Evolutionary conservation across 2,888 invertebrate genomes (phyloP).

Genomic region (Coleophora deauratella): DNA sequence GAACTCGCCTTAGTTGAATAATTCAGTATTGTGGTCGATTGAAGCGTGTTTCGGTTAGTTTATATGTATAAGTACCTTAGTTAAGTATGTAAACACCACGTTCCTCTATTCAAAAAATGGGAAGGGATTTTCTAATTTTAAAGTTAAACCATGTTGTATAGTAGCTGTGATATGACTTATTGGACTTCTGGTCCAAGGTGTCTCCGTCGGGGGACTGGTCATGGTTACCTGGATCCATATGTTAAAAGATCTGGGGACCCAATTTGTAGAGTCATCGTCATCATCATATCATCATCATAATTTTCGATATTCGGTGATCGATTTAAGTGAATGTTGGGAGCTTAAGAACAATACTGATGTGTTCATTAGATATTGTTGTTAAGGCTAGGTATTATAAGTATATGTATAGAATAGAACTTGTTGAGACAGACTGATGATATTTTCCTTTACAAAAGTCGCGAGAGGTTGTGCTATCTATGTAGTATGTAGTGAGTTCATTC

Average conservation of each 20-base stretch:
- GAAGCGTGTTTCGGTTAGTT: conserved; percentile 20
- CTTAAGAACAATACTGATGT: too few relatives aligned
- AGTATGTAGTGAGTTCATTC: too few relatives aligned
- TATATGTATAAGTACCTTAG: conserved; percentile 9
- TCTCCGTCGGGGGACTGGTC: conserved; percentile 19
- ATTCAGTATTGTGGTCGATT: conserved; percentile 44
- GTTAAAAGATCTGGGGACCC: conserved; percentile 41
- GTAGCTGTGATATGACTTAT: conserved; percentile 51
- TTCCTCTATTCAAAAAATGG: conserved; percentile 16
- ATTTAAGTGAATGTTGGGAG: conserved; percentile 4
- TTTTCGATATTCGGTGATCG: background rate
- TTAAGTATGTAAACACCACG: conserved; percentile 12
- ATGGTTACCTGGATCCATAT: conserved; percentile 39
- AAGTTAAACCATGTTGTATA: conserved; percentile 37
- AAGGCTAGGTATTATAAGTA: background rate
- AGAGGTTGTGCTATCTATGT: too few relatives aligned
- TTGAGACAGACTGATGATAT: background rate
- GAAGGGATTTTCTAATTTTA: conserved; percentile 8
- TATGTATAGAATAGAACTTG: background rate
- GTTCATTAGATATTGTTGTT: too few relatives aligned
- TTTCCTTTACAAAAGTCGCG: too few relatives aligned
- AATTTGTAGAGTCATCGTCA: conserved; percentile 12
- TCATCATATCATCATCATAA: conserved; percentile 3
- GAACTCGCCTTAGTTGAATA: conserved; percentile 22
- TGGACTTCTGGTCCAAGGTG: conserved; percentile 20